These are phyloP conservation scores for Odocoileus hemionus DNA, from an alignment of 2,113 vertebrate genomes.

Conservation along the genomic window DNA sequence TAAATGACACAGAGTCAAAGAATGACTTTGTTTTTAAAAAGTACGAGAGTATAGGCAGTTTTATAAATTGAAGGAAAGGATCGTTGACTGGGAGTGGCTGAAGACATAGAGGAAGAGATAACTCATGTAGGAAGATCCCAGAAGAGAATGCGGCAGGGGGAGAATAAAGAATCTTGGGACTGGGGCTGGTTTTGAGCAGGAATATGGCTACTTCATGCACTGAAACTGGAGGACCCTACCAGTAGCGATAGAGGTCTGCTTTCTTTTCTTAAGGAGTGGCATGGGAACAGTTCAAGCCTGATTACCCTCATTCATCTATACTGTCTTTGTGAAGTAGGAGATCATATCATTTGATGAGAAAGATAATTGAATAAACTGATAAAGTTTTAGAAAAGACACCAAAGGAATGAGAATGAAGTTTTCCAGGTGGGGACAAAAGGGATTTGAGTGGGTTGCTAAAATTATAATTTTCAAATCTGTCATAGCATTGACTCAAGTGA, in stretches of 20 bases:
- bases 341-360: neutral
- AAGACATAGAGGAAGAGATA: neutral
- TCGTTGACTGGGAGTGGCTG: neutral
- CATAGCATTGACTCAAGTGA: neutral
- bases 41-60: neutral
- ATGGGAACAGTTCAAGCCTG: neutral
- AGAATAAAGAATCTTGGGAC: neutral
- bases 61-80: neutral
- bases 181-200: neutral
- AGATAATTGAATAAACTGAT: neutral
- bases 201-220: neutral
- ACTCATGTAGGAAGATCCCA: neutral
- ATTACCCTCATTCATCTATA: neutral
- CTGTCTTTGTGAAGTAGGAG: neutral
- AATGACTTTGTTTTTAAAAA: neutral
- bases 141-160: neutral
- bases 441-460: neutral
- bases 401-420: neutral
- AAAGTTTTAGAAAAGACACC: neutral
- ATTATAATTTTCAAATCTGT: neutral
- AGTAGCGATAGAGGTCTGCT: neutral
- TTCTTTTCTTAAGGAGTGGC: neutral
- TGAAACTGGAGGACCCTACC: neutral
- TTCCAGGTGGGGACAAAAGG: neutral
- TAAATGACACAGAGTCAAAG: neutral